Base-by-base conservation (phyloP, 2,113 vertebrate species). In the Ammodytes dubius region DNA sequence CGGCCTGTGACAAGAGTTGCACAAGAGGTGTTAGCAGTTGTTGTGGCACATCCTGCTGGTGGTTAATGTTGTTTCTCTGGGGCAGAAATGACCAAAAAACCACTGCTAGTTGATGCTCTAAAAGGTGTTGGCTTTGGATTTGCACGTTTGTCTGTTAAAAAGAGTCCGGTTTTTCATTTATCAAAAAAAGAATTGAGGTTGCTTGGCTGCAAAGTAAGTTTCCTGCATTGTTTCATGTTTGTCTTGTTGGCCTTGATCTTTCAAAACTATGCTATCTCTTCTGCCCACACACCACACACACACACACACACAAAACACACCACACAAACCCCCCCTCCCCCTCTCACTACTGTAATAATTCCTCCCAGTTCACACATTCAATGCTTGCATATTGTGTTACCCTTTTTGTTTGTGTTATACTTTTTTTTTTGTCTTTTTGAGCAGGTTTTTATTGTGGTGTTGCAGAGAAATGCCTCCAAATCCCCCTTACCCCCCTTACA, bases 401-500 rank as follows among this genome's bases (percentile, higher is more conserved):
- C 27, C 49, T 77, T 89, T 88, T 88, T 88, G 50, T 88, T 83
- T 46, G 67, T 91, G 78, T 88, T 73, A 37, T 74, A 60, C 63
- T 5, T 75, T 74, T 81, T 74, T 70, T 83, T 84, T 85, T 91
- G 85, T 92, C 82, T 93, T 89, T 91, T 87, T 90, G 70, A 93
- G 91, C 93, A 93, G 93, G 91, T 91, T 79, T 85, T 84, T 88
- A 78, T 83, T 90, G 79, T 80, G 66, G 12, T 68, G 82, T 87
- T 84, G 83, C 89, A 68, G 88, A 86, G 83, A 92, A 88, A 90
- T 77, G 9, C 72, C 59, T 64, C 2, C 73, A 63, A 74, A 71
- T 13, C 40, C 67, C 63, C 71, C 27, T 27, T 27, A 27, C 27
- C 27, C 56, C 67, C 61, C 45, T 65, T 50, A 57, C 53, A 39